Evolutionary conservation across 2,888 invertebrate genomes (phyloP).

Genomic region (Drosophila limbata): DNA sequence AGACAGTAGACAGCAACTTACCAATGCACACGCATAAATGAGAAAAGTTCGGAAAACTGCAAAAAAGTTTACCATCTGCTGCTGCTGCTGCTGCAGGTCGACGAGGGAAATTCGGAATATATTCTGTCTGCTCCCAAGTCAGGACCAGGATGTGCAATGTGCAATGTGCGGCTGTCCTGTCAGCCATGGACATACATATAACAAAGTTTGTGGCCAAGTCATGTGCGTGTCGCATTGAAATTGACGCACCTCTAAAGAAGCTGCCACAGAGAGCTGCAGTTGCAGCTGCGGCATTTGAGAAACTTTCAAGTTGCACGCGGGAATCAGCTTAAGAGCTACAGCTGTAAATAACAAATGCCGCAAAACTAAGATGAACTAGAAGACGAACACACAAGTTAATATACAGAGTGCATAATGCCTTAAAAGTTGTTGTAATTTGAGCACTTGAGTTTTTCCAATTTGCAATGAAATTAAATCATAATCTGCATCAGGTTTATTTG

Average conservation of each 20-base stretch:
- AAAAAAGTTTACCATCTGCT: conserved; percentile 68
- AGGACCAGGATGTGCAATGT: conserved; percentile 13
- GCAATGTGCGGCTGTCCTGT: conserved; percentile 26
- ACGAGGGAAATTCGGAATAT: conserved; percentile 24
- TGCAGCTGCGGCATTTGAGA: conserved; percentile 21
- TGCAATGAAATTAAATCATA: not conserved
- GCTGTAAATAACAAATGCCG: conserved; percentile 18
- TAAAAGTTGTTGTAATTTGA: not conserved
- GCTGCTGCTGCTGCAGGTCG: conserved; percentile 38
- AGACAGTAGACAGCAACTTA: conserved; percentile 56
- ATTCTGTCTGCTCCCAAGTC: conserved; percentile 1
- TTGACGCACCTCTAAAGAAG: conserved; percentile 38
- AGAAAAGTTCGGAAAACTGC: conserved; percentile 71
- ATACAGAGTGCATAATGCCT: not conserved
- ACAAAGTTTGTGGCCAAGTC: conserved; percentile 71
- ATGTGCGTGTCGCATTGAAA: conserved; percentile 68
- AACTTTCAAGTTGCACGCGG: conserved; percentile 43
- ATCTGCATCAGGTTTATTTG: not conserved
- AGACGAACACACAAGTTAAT: not conserved
- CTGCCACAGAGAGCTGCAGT: conserved; percentile 21
- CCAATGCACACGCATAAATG: conserved; percentile 76
- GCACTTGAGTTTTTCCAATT: too few relatives aligned
- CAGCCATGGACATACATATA: conserved; percentile 57
- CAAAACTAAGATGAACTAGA: not conserved
- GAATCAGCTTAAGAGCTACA: conserved; percentile 35